phyloP scores from a whole-genome alignment of 1,140 invertebrate species.

The Eriocheir sinensis region DNA sequence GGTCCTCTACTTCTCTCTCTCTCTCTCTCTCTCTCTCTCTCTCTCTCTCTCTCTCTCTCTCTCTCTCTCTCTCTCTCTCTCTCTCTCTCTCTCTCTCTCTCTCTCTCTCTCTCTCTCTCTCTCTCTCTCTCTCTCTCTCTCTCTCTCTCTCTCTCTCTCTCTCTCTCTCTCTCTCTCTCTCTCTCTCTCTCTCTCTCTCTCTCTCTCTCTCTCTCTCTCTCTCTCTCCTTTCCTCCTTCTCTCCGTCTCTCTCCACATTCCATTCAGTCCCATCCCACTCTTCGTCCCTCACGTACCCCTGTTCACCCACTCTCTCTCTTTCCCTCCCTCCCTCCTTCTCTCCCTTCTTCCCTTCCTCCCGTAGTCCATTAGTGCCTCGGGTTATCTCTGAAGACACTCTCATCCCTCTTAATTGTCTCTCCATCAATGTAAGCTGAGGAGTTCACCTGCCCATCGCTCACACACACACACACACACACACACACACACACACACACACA shows the following conservation, averaged over 20 bases:
- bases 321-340: not conserved
- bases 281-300: too few relatives aligned
- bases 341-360: not conserved
- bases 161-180: constrained; percentile 29
- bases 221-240: constrained; percentile 45
- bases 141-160: constrained; percentile 43
- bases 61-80: constrained; percentile 45
- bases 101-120: constrained; percentile 42
- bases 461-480: too few relatives aligned
- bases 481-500: not conserved
- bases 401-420: constrained; percentile 2
- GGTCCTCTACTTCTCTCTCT: too few relatives aligned
- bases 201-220: constrained; percentile 52
- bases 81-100: constrained; percentile 20
- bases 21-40: too few relatives aligned
- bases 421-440: not conserved
- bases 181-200: not conserved
- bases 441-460: not conserved
- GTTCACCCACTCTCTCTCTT: not conserved
- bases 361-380: not conserved
- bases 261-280: not conserved
- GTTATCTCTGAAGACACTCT: constrained; percentile 15
- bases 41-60: not conserved
- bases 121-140: constrained; percentile 43
- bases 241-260: not conserved